phyloP scores from a whole-genome alignment of 2,797 vertebrate genomes.

The Acanthurus leucopareius region DNA sequence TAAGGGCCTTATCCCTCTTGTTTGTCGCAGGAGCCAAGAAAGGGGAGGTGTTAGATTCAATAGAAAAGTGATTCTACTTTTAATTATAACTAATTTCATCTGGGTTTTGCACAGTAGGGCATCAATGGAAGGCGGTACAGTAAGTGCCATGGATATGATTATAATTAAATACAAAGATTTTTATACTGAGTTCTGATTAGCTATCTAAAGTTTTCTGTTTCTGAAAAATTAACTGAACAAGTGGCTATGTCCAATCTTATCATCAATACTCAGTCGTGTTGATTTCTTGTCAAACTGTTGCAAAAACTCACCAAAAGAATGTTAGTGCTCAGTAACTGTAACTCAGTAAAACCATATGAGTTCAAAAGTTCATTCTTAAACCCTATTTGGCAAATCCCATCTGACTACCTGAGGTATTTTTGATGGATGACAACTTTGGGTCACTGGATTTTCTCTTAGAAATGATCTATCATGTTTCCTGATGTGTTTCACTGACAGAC shows the following conservation, averaged over 20 bases:
- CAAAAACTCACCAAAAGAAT: not conserved
- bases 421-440: constrained; percentile 23
- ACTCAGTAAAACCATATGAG: not conserved
- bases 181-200: not conserved
- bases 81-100: constrained; percentile 13
- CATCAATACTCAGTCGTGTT: not conserved
- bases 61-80: constrained; percentile 3
- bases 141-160: not conserved
- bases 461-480: constrained; percentile 3
- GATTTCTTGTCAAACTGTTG: not conserved
- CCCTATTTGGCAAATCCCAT: constrained; percentile 25
- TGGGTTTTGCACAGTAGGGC: constrained; percentile 6
- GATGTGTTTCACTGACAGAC: constrained; percentile 13
- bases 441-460: not conserved
- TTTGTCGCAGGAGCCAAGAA: constrained; percentile 41
- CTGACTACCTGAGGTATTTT: constrained; percentile 19
- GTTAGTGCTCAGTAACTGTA: not conserved
- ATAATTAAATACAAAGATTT: not conserved
- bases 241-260: not conserved
- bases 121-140: not conserved
- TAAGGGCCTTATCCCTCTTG: constrained; percentile 29
- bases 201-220: not conserved
- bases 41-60: constrained; percentile 28
- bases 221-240: not conserved
- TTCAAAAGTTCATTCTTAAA: not conserved